These are phyloP conservation scores for Amiota minor DNA, from an alignment of 2,888 invertebrate genomes.

Conservation along the genomic window DNA sequence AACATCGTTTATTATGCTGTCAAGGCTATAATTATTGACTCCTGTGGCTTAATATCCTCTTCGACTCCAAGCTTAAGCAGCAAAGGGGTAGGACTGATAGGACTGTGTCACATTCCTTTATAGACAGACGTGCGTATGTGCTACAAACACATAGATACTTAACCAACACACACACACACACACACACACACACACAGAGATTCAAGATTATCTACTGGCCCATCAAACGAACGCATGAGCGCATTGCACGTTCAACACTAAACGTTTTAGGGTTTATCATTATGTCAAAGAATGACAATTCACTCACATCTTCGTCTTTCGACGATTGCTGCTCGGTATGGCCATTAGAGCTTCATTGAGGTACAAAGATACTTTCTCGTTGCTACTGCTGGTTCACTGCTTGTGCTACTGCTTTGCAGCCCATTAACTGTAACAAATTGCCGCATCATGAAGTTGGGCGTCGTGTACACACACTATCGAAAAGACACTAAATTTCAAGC, in stretches of 20 bases:
- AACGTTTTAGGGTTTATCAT: slow-evolving; percentile 30
- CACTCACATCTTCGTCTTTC: slow-evolving; percentile 11
- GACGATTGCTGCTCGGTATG: not conserved
- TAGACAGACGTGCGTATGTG: no score
- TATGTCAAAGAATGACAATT: slow-evolving; percentile 31
- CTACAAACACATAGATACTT: slow-evolving; percentile 6
- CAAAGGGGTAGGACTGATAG: not conserved
- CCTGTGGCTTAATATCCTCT: slow-evolving; percentile 31
- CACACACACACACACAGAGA: not conserved
- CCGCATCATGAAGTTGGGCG: slow-evolving; percentile 32
- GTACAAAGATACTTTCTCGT: not conserved
- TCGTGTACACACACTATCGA: slow-evolving; percentile 13
- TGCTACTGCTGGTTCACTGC: not conserved
- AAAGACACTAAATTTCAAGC: slow-evolving; percentile 31
- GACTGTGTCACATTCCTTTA: not conserved
- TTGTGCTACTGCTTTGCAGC: slow-evolving; percentile 30
- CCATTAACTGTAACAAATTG: slow-evolving; percentile 40
- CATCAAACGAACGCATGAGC: not conserved
- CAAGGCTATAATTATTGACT: slow-evolving; percentile 39
- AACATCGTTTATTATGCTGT: slow-evolving; percentile 15
- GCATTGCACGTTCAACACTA: slow-evolving; percentile 20
- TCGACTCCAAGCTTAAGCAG: slow-evolving; percentile 5
- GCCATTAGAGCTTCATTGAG: not conserved
- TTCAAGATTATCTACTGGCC: not conserved
- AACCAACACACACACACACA: not conserved